Evolutionary conservation across 2,797 vertebrate genomes (phyloP).

Genomic region (Megaceryle alcyon): DNA sequence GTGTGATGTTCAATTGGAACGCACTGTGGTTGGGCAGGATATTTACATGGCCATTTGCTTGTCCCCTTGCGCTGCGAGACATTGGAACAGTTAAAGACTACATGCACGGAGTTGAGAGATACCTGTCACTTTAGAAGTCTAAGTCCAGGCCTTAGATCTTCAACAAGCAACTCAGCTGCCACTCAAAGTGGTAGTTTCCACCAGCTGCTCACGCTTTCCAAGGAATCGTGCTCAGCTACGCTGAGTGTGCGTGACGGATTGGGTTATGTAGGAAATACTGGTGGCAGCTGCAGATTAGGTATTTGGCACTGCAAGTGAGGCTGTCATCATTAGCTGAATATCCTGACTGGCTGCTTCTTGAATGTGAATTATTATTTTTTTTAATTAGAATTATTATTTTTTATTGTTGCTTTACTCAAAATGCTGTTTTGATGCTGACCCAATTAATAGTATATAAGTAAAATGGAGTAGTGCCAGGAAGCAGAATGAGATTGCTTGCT

Average conservation of each 20-base stretch:
- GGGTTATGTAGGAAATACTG: neutral
- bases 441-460: neutral
- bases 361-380: neutral
- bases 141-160: neutral
- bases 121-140: neutral
- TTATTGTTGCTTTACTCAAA: neutral
- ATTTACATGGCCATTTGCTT: neutral
- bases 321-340: neutral
- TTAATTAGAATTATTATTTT: no score
- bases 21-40: accelerated
- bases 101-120: neutral
- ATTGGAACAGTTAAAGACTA: neutral
- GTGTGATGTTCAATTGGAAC: accelerated
- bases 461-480: neutral
- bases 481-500: neutral
- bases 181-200: neutral
- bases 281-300: neutral
- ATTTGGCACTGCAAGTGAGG: neutral
- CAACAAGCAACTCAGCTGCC: conserved; percentile 4
- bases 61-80: neutral
- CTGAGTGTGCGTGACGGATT: neutral
- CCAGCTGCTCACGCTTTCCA: accelerated
- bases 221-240: neutral
- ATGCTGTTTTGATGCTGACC: neutral
- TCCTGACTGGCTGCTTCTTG: neutral